phyloP scores from a whole-genome alignment of 2,888 invertebrate genomes.

The Steromphala cineraria region DNA sequence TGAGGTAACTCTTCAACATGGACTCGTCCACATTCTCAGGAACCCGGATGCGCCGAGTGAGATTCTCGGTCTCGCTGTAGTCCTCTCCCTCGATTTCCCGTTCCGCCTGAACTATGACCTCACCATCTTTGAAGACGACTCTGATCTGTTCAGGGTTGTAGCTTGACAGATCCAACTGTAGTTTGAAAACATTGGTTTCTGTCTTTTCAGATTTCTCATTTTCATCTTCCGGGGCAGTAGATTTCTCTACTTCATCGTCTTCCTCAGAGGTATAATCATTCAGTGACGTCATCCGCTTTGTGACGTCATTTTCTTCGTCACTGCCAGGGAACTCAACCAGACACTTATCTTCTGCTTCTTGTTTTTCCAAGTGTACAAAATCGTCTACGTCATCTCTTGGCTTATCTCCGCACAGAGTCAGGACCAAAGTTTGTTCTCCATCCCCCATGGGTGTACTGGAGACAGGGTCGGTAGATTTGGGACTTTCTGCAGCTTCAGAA shows the following conservation, averaged over 20 bases:
- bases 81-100: neutral
- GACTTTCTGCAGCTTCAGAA: no score
- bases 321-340: neutral
- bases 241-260: neutral
- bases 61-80: neutral
- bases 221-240: neutral
- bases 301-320: neutral
- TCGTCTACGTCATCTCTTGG: neutral
- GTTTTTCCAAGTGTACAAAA: neutral
- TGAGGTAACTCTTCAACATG: neutral
- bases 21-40: constrained; percentile 11
- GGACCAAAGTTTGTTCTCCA: no score
- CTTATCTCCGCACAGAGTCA: no score
- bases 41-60: neutral
- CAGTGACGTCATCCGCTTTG: neutral
- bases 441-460: no score
- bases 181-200: neutral
- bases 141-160: constrained; percentile 6
- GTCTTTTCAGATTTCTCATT: neutral
- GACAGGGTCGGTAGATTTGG: no score
- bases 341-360: neutral
- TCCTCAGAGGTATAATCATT: neutral
- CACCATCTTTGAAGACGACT: neutral
- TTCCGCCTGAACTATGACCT: neutral
- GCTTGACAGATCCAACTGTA: neutral